Evolutionary conservation across 2,888 invertebrate genomes (phyloP).

Genomic region (Andrena dorsata): DNA sequence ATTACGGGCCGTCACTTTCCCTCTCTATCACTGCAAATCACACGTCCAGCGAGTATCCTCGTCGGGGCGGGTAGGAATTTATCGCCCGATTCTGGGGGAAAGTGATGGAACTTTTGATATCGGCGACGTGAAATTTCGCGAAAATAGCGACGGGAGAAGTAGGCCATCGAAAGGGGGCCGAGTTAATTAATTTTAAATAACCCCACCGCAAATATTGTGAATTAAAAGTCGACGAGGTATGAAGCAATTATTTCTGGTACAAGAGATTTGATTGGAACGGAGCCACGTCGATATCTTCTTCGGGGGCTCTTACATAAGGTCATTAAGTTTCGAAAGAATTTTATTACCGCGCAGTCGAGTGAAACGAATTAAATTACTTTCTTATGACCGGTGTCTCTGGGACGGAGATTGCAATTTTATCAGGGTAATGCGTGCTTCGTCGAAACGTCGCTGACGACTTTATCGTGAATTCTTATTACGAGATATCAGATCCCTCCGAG

Average conservation of each 20-base stretch:
- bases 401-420: slow-evolving; percentile 2
- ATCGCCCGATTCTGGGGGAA: too few relatives aligned
- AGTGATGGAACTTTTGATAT: neutral
- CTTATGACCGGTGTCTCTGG: neutral
- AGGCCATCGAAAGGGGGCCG: slow-evolving; percentile 66
- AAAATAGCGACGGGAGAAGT: slow-evolving; percentile 42
- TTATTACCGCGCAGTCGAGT: neutral
- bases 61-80: too few relatives aligned
- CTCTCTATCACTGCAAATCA: too few relatives aligned
- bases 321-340: slow-evolving; percentile 12
- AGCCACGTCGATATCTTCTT: slow-evolving; percentile 2
- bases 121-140: neutral
- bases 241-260: slow-evolving; percentile 3
- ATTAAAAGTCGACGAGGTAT: slow-evolving; percentile 51
- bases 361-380: neutral
- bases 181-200: slow-evolving; percentile 75
- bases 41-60: too few relatives aligned
- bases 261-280: neutral
- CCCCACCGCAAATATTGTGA: slow-evolving; percentile 58
- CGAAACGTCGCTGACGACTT: neutral
- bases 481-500: neutral
- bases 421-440: too few relatives aligned
- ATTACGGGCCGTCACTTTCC: neutral
- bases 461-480: neutral
- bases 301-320: neutral